Evolutionary conservation across 2,888 invertebrate species (phyloP), one percentile per base, ranked within the genome.

Genomic region (Alitta virens): DNA sequence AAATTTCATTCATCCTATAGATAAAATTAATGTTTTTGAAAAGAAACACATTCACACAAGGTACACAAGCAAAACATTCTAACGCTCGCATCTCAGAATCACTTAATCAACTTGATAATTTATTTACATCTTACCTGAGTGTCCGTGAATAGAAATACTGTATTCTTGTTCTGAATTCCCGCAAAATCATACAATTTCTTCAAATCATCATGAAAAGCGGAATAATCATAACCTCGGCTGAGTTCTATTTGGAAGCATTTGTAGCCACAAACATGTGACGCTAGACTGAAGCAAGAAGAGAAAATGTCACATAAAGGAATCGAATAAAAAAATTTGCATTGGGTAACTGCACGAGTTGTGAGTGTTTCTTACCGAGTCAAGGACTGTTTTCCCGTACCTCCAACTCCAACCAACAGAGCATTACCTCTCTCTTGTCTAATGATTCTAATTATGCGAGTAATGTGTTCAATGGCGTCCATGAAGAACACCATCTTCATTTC

Each of bases 221-320:
- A 83, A 57, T 90, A 88, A 75, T 94, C 92, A 78, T 94, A 94
- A 69, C 89, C 91, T 58, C 92, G 86, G 53, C 89, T 89, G 58
- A 95, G 82, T 81, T 93, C 92, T 81, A 94, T 92, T 81, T 94
- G 92, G 84, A 90, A 89, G 75, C 92, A 93, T 71, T 90, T 89
- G 73, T 81, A 82, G 50, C 76, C 75, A 67, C 78, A 80, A 60
- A 82, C 80, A 67, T 80, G 79, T 3, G 80, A 74, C 0, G 82
- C 79, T 64, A 83, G 66, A 65, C 82, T 82, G 33, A 12, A 33
- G 12, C 33, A 33, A 33, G 33, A 33, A 33, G 33, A 12, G 12
- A 33, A 33, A 33, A 33, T 12, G 12, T 33, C 33, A 33, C 33
- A 33, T 33, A 33, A 33, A 33, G n/a, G n/a, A 33, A 33, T 7